Base-by-base conservation (phyloP, 2,797 vertebrate species). In the Alosa sapidissima region DNA sequence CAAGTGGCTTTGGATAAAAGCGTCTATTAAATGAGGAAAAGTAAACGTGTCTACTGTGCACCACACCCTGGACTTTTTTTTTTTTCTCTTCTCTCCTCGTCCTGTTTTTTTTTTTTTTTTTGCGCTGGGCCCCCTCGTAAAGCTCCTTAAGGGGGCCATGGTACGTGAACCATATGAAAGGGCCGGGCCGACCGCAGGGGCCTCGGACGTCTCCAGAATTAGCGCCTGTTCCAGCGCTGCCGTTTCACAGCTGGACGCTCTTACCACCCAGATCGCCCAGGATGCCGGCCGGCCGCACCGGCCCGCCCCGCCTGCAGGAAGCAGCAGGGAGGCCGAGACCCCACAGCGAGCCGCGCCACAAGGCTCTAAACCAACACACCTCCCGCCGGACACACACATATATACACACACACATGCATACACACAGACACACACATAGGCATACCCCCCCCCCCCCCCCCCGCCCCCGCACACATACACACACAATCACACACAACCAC, bases 221-320 rank as follows among this genome's bases (percentile, higher is more conserved):
- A 51, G 72, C 28, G 81, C 33, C 82, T 72, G 45, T 68, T 87
- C 83, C 82, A 75, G 60, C 75, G 55, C 85, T 65, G 65, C 82
- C 86, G 52, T 68, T 86, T 28, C 85, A 88, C 85, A 88, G 85
- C 87, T 86, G 87, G 83, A 83, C 83, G 13, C 68, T 88, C 84
- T 88, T 88, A 88, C 87, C 87, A 88, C 87, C 87, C 87, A 88
- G 83, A 21, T 86, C 36, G 85, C 82, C 2, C 49, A 84, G 55
- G 55, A 58, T 19, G 55, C 55, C 55, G 3, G 4, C 2, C 41
- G 41, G 41, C 55, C 55, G 19, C 55, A 55, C 54, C 14, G 54
- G 3, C 21, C 55, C 55, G 3, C 1, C 55, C 55, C 19, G 55
- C 55, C 55, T 19, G 55, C 19, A 21, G 55, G 19, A 21, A 6